A percentile compares a stretch with the other conserved stretches of the same genome.
Evolutionary conservation across 2,797 vertebrate species (phyloP).

Genomic region (Hoplostethus mediterraneus): DNA sequence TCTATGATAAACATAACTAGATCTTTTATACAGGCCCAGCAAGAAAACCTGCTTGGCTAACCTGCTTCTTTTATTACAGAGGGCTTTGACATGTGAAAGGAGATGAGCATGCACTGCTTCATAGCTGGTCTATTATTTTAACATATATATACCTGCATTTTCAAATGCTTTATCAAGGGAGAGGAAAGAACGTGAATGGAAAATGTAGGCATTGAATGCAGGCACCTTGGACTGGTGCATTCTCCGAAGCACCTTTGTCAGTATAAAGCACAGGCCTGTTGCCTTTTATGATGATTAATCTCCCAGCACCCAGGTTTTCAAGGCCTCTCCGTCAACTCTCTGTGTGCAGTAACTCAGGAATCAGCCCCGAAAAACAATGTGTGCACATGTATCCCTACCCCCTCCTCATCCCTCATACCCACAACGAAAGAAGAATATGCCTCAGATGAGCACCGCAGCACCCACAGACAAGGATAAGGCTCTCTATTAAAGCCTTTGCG

Average conservation of each 20-base stretch:
- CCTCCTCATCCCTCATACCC: constrained; percentile 11
- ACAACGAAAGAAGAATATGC: constrained; percentile 28
- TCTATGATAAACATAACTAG: constrained; percentile 30
- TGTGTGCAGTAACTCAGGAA: constrained; percentile 52
- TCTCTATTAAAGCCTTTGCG: constrained; percentile 53
- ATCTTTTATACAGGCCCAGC: too few species aligned
- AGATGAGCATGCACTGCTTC: background rate
- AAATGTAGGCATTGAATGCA: constrained; percentile 26
- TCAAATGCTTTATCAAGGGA: constrained; percentile 18
- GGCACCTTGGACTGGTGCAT: constrained; percentile 28
- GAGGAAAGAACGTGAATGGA: constrained; percentile 31
- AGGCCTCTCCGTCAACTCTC: constrained; percentile 61
- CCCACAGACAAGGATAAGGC: constrained; percentile 28
- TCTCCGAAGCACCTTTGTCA: constrained; percentile 63
- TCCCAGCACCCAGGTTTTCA: constrained; percentile 59
- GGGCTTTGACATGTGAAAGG: background rate
- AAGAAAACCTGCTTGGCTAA: background rate
- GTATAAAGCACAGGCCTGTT: constrained; percentile 55
- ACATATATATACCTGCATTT: constrained; percentile 15
- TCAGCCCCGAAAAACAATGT: constrained; percentile 56
- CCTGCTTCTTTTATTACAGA: background rate
- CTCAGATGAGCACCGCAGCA: constrained; percentile 24
- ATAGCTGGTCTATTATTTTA: background rate
- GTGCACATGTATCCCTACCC: constrained; percentile 37
- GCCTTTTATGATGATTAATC: constrained; percentile 81